Percentiles rank a stretch among this genome's conserved stretches.
Evolutionary conservation across 1,140 invertebrate species (phyloP).

Genomic region (Apocrypta bakeri): DNA sequence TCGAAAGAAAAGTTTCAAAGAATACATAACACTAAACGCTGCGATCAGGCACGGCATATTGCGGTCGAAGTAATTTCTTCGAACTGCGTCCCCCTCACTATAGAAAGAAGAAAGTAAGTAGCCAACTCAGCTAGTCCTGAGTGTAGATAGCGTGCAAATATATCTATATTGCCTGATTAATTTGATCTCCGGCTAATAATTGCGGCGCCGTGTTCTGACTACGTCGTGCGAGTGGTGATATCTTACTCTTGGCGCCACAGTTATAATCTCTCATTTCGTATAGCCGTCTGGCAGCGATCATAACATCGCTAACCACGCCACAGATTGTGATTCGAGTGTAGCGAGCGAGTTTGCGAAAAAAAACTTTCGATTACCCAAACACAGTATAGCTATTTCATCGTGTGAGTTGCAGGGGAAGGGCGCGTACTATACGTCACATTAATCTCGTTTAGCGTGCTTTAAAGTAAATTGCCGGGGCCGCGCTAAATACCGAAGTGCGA

Average conservation of each 20-base stretch:
- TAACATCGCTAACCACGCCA: background rate
- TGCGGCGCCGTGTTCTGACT: background rate
- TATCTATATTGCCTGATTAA: slow-evolving; percentile 3
- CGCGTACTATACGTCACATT: slow-evolving; percentile 58
- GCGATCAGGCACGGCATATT: background rate
- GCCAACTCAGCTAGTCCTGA: background rate
- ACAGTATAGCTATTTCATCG: background rate
- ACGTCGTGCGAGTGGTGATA: background rate
- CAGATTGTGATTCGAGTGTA: background rate
- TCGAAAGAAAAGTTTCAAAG: background rate
- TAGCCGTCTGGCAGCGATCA: background rate
- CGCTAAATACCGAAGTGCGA: slow-evolving; percentile 63
- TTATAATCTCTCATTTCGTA: background rate
- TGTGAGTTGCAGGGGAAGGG: background rate
- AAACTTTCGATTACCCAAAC: slow-evolving; percentile 36
- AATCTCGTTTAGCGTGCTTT: slow-evolving; percentile 68
- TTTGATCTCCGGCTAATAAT: background rate
- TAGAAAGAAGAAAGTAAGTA: background rate
- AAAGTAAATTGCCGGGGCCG: slow-evolving; percentile 66
- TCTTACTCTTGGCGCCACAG: background rate
- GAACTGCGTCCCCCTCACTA: background rate
- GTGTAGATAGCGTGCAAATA: background rate
- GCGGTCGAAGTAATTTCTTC: background rate
- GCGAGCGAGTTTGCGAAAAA: slow-evolving; percentile 8
- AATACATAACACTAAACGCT: background rate